Base-by-base conservation (phyloP, 2,113 vertebrate genomes). In the Pedetes capensis region DNA sequence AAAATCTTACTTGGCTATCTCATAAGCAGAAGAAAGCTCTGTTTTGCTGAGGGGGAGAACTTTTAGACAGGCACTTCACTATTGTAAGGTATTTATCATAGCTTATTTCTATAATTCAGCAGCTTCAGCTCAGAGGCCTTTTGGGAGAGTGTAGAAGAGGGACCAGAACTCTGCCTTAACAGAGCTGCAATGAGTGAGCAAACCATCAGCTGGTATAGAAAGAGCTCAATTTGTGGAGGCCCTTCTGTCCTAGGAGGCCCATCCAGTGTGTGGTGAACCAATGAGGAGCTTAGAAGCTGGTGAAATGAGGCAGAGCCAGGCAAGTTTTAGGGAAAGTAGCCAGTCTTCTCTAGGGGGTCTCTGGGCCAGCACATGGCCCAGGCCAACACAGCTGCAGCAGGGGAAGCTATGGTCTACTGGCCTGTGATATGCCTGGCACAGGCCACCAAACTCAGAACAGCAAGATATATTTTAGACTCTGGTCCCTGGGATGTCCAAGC, bases 1-100 rank as follows among this genome's bases (percentile, higher is more conserved):
- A 64, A 72, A 81, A 57, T 17, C 64, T 79, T 90, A 61, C 20
- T 12, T 72, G 82, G 29, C 53, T 39, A 8, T 83, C 59, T 80
- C 39, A 11, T 75, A 89, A 72, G 63, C 82, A 39, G 39, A 94
- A 74, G 92, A 69, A 92, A 44, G 66, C 49, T 55, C 44, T 59
- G 69, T 91, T 85, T 32, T 71, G 39, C 55, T 66, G n/a, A 64
- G 39, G 37, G 23, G 59, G 51, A 68, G 49, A 25, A 42, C 39
- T 74, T 91, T 81, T 44, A 63, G 64, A 74, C 16, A 75, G 63
- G 63, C 5, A 71, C 17, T 27, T 85, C 1, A 16, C 22, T 47
- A 34, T 14, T 14, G 68, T 37, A 87, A 93, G 37, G 13, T 83
- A 42, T 49, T 66, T 78, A 61, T 25, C n/a, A 8, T n/a, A 71